Conservation (phyloP, 1,140 invertebrate genomes). For the Euura saliciscinereae region DNA sequence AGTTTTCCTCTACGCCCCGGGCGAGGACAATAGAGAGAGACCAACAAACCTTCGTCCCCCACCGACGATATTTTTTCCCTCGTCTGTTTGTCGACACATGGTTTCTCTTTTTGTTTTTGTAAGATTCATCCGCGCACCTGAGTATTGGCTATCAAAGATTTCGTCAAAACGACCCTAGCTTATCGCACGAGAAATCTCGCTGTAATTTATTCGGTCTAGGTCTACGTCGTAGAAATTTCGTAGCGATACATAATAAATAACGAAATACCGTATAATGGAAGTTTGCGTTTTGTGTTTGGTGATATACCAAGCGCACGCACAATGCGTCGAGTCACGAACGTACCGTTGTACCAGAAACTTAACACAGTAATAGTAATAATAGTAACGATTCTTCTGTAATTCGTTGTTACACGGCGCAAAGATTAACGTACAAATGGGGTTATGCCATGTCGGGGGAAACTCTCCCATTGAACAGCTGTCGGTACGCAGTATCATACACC, state of each 20-base stretch:
- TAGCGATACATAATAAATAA: background rate
- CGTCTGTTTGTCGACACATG: background rate
- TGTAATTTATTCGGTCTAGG: too few species aligned
- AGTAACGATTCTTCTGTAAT: background rate
- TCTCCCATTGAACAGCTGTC: background rate
- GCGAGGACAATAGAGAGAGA: background rate
- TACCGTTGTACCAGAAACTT: background rate
- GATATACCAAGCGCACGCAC: background rate
- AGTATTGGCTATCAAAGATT: background rate
- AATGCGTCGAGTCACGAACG: background rate
- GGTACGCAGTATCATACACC: too few species aligned
- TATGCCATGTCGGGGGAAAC: background rate
- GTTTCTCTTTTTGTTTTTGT: conserved; percentile 11
- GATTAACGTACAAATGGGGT: background rate
- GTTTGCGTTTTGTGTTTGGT: background rate
- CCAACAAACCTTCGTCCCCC: conserved; percentile 4
- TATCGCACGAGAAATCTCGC: conserved; percentile 33
- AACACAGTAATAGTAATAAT: background rate
- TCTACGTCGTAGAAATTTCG: background rate
- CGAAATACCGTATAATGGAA: background rate
- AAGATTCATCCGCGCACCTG: conserved; percentile 10
- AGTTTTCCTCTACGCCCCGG: background rate
- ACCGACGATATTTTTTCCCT: background rate
- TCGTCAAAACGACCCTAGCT: conserved; percentile 9
- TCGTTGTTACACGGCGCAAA: background rate